Base-by-base conservation (phyloP, 2,113 vertebrate genomes). In the Perca fluviatilis region DNA sequence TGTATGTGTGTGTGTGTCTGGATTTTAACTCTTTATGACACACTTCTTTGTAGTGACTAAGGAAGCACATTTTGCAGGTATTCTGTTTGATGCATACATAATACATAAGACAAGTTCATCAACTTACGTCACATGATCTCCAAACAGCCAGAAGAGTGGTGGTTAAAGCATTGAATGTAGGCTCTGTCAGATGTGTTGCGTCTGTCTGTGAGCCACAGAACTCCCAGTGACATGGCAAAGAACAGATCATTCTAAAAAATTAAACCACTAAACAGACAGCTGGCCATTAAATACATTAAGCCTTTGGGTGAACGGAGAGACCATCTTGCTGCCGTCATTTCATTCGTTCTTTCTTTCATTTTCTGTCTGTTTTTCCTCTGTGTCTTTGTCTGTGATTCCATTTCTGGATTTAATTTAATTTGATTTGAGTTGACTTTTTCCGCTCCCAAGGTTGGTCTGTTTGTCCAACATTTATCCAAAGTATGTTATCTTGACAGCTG, bases 221-320 rank as follows among this genome's bases (percentile, higher is more conserved):
- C 50, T 68, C 83, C 62, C 67, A n/a, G 75, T 43, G 79, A 67
- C 63, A 76, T 51, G 19, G 47, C 30, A 65, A 63, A 56, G 23
- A 54, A 79, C 36, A 58, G 46, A 66, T 77, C 70, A 85, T 83
- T 81, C 79, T 76, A 83, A 89, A 78, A 68, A 71, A 79, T 77
- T 78, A 70, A 73, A 83, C n/a, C 50, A 46, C 67, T 40, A 12
- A 88, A 78, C 72, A 79, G 47, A 74, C 40, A 88, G 80, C 82
- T 90, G 82, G 54, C 53, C 67, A 50, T 80, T 71, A 62, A 79
- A 63, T 49, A 73, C 61, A 77, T 85, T 78, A 74, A 65, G 50
- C 67, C 64, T 74, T 57, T 47, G 80, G 69, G 43, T 74, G 77
- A 85, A 56, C 54, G 13, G 21, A 65, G 57, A 57, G 19, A 58